Percentiles rank a stretch among this genome's conserved stretches.
These are phyloP conservation scores for Cyprinodon diabolis DNA, from an alignment of 2,797 vertebrate species.

Conservation along the genomic window DNA sequence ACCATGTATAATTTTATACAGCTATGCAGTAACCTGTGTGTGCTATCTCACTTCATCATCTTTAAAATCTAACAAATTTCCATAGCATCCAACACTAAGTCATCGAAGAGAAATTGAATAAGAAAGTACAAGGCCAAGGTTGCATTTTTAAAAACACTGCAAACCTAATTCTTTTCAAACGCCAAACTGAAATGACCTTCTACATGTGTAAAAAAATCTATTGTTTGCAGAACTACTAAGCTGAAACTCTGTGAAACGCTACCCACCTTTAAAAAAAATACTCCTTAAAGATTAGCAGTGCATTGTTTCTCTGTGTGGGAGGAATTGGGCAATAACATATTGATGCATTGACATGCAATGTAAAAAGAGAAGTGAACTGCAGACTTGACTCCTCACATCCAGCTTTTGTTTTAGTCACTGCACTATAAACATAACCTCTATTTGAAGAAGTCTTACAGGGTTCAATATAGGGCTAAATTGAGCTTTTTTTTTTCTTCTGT, in stretches of 20 bases:
- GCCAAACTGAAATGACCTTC: background rate
- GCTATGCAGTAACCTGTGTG: background rate
- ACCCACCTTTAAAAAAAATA: background rate
- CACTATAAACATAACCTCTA: constrained; percentile 12
- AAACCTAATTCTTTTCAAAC: background rate
- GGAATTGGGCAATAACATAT: constrained; percentile 11
- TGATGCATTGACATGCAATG: background rate
- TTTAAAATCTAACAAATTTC: too few species aligned
- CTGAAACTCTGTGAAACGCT: constrained; percentile 10
- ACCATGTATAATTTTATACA: background rate
- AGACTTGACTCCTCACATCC: constrained; percentile 25
- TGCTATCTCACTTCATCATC: background rate
- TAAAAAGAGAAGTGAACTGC: background rate
- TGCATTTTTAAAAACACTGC: background rate
- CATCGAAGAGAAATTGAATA: too few species aligned
- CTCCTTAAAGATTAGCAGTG: background rate
- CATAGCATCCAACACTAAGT: too few species aligned
- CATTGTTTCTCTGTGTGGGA: constrained; percentile 10
- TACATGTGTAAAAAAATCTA: background rate
- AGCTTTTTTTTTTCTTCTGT: constrained; percentile 1
- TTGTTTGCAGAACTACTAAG: background rate
- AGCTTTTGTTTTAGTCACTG: constrained; percentile 23
- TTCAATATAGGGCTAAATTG: background rate
- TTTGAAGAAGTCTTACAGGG: constrained; percentile 27
- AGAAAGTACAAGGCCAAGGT: too few species aligned